phyloP scores from a whole-genome alignment of 2,797 vertebrate genomes.

The Dipus sagitta region DNA sequence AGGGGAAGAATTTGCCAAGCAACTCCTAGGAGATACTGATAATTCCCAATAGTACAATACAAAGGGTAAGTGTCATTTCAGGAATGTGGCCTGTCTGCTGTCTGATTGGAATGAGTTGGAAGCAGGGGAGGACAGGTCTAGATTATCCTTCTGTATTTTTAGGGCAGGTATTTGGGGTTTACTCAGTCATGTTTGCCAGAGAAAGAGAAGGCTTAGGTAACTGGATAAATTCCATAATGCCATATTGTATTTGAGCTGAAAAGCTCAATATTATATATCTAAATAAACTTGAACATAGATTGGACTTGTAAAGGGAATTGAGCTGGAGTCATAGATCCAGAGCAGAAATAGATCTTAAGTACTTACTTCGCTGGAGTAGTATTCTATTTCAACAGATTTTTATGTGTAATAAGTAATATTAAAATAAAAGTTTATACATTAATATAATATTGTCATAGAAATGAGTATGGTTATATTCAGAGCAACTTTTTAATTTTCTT shows the following conservation, averaged over 20 bases:
- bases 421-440: background rate
- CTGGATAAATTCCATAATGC: background rate
- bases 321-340: background rate
- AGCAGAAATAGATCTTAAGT: conserved; percentile 25
- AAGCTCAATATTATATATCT: background rate
- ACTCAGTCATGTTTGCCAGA: background rate
- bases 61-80: background rate
- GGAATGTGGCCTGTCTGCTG: background rate
- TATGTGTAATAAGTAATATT: conserved; percentile 40
- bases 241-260: background rate
- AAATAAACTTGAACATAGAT: background rate
- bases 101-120: background rate
- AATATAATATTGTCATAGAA: conserved; percentile 14
- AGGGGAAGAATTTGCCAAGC: background rate
- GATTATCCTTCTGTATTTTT: background rate
- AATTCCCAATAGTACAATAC: background rate
- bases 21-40: background rate
- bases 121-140: background rate
- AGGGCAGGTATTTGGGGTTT: background rate
- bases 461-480: background rate
- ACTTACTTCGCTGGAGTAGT: background rate
- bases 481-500: no score
- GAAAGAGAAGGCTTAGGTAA: background rate
- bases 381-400: conserved; percentile 30
- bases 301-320: background rate